A percentile compares a stretch with the other conserved stretches of the same genome.
Evolutionary conservation across 2,797 vertebrate species (phyloP).

Genomic region (Bufotes viridis): DNA sequence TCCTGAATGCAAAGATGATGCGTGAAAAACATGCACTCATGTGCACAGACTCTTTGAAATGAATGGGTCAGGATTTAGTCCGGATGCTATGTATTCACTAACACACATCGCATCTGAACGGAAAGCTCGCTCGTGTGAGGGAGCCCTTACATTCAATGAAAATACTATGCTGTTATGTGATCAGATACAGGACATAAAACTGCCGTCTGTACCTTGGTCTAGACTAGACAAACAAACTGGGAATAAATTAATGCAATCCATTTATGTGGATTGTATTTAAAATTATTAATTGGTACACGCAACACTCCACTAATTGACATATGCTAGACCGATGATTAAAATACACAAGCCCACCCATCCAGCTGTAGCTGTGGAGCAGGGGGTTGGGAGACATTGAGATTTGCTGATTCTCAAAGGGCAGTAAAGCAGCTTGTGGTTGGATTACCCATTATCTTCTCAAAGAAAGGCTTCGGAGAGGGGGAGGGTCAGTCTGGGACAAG

Average conservation of each 20-base stretch:
- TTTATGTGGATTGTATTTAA: not conserved
- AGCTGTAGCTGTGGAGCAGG: conserved; percentile 22
- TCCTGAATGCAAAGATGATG: too few species aligned
- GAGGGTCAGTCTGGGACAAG: conserved; percentile 54
- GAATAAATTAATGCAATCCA: not conserved
- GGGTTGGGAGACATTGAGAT: conserved; percentile 46
- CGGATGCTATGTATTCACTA: too few species aligned
- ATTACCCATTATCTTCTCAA: conserved; percentile 59
- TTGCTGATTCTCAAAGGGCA: conserved; percentile 61
- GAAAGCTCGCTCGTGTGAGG: too few species aligned
- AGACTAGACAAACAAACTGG: not conserved
- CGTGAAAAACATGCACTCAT: too few species aligned
- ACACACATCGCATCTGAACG: too few species aligned
- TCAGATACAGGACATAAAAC: not conserved
- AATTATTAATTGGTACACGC: not conserved
- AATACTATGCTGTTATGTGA: not conserved
- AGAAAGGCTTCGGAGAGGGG: conserved; percentile 34
- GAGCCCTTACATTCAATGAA: not conserved
- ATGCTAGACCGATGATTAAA: not conserved
- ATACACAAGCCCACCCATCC: not conserved
- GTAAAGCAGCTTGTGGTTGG: conserved; percentile 58
- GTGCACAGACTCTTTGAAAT: too few species aligned
- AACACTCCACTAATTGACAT: not conserved
- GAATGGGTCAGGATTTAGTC: too few species aligned
- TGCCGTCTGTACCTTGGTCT: not conserved